These are phyloP conservation scores for Siniperca chuatsi DNA, from an alignment of 2,113 vertebrate species.

Conservation along the genomic window DNA sequence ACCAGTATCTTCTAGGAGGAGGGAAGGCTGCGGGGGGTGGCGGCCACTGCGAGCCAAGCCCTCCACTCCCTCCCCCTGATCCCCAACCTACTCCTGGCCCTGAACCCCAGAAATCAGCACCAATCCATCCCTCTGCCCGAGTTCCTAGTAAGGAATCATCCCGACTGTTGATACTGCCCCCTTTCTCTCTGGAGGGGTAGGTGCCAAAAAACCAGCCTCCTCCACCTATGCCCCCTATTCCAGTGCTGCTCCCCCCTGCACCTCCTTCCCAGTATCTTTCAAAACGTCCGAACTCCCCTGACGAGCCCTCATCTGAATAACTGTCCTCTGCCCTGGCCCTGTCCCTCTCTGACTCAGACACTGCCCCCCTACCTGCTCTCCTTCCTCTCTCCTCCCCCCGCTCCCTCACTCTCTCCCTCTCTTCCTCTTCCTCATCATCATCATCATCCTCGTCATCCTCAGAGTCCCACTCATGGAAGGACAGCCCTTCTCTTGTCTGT, in stretches of 20 bases:
- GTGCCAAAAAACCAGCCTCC: slow-evolving; percentile 91
- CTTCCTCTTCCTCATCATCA: slow-evolving; percentile 75
- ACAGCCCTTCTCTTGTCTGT: slow-evolving; percentile 84
- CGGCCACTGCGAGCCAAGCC: slow-evolving; percentile 84
- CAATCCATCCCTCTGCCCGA: slow-evolving; percentile 82
- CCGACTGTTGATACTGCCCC: slow-evolving; percentile 86
- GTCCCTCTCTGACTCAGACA: slow-evolving; percentile 86
- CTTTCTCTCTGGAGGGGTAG: slow-evolving; percentile 90
- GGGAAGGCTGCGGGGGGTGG: slow-evolving; percentile 85
- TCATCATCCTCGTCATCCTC: slow-evolving; percentile 81
- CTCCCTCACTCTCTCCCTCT: slow-evolving; percentile 69
- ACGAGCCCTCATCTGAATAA: slow-evolving; percentile 85
- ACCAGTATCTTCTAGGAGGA: slow-evolving; percentile 91
- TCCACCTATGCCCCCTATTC: slow-evolving; percentile 84
- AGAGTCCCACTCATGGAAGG: slow-evolving; percentile 87
- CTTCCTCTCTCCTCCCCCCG: slow-evolving; percentile 71
- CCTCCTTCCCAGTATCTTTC: slow-evolving; percentile 92
- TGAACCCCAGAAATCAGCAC: slow-evolving; percentile 83
- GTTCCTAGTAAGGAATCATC: slow-evolving; percentile 84
- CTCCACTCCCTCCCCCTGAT: slow-evolving; percentile 84
- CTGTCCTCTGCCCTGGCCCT: slow-evolving; percentile 82
- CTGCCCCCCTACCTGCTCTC: slow-evolving; percentile 77
- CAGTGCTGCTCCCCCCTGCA: slow-evolving; percentile 78
- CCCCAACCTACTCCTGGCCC: slow-evolving; percentile 84
- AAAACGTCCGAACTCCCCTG: slow-evolving; percentile 86